A percentile compares a stretch with the other conserved stretches of the same genome.
These are phyloP conservation scores for Phasianus colchicus DNA, from an alignment of 2,113 vertebrate genomes.

Conservation along the genomic window DNA sequence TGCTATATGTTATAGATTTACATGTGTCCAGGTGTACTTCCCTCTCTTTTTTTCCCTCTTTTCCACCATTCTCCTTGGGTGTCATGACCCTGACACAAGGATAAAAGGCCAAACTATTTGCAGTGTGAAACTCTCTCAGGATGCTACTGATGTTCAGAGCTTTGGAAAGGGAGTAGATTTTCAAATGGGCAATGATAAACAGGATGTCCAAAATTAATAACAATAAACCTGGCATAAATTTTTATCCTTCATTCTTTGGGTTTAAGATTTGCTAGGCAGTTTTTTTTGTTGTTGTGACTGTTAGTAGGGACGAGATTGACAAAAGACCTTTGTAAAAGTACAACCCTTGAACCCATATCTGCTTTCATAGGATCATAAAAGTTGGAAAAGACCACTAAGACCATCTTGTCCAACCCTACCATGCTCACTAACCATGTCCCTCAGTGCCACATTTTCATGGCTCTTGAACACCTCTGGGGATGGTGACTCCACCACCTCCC, in stretches of 20 bases:
- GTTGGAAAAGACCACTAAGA: too few relatives aligned
- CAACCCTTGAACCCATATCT: background rate
- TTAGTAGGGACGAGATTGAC: background rate
- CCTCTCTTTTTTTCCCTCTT: background rate
- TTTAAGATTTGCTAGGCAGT: background rate
- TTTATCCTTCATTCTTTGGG: background rate
- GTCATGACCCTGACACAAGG: background rate
- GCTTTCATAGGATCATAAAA: background rate
- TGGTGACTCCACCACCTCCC: too few relatives aligned
- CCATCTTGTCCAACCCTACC: too few relatives aligned
- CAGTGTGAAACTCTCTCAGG: background rate
- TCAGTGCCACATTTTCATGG: too few relatives aligned
- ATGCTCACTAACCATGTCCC: too few relatives aligned
- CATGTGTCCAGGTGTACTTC: background rate
- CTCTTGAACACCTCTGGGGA: too few relatives aligned
- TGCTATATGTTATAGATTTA: background rate
- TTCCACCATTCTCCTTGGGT: background rate
- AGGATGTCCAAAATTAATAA: background rate
- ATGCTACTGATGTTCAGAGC: background rate
- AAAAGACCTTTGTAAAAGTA: background rate
- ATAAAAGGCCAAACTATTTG: background rate
- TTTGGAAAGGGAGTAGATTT: background rate
- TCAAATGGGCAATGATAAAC: background rate
- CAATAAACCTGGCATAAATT: background rate
- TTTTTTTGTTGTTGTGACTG: background rate